Conservation (phyloP, 2,797 vertebrate genomes). For the Myotis myotis region DNA sequence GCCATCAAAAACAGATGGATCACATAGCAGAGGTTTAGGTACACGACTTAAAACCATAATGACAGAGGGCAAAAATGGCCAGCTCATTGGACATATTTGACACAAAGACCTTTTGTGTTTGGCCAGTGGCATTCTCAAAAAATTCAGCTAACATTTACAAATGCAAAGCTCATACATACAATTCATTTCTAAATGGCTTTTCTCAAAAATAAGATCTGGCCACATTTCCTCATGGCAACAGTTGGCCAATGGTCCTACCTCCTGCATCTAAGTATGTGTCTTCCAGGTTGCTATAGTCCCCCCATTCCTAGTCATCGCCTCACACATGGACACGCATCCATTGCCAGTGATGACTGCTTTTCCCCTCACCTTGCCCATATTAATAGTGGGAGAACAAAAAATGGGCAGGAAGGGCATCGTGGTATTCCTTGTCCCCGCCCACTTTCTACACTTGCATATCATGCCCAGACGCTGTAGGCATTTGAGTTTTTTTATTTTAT, state of each 20-base stretch:
- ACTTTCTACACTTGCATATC: not conserved
- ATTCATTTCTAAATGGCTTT: conserved; percentile 4
- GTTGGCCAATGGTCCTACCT: not conserved
- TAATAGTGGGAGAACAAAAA: not conserved
- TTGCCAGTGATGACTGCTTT: not conserved
- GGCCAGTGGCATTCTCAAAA: not conserved
- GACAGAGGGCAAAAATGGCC: not conserved
- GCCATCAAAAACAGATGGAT: not conserved
- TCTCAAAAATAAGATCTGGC: not conserved
- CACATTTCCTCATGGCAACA: not conserved
- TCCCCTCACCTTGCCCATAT: not conserved
- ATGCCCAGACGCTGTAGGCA: not conserved
- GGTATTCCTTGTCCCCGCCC: not conserved
- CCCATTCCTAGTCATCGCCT: not conserved
- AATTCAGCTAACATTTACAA: not conserved
- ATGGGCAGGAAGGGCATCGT: not conserved
- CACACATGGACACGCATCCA: not conserved
- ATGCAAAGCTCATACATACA: not conserved
- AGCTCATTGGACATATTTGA: not conserved
- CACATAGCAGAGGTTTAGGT: not conserved
- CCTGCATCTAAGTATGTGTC: not conserved
- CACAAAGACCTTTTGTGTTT: not conserved
- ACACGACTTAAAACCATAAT: conserved; percentile 10
- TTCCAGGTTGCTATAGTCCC: not conserved
- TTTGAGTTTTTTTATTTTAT: too few species aligned